Percentiles rank a stretch among this genome's conserved stretches.
phyloP scores from a whole-genome alignment of 2,888 invertebrate genomes.

The Himalopsyche kuldschensis region DNA sequence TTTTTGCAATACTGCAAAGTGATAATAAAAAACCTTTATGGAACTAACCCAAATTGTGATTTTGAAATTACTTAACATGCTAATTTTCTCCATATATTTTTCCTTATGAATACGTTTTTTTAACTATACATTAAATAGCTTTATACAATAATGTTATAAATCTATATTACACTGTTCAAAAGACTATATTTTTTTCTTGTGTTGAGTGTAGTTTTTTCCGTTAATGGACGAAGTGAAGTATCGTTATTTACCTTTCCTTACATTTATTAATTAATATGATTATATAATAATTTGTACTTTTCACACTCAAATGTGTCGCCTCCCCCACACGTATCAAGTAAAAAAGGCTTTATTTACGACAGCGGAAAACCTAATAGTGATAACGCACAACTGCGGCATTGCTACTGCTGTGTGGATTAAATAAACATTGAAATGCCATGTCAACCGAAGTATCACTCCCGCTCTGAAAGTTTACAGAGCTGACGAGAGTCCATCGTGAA shows the following conservation, averaged over 20 bases:
- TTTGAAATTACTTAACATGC: background rate
- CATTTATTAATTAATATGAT: constrained; percentile 25
- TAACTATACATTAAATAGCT: constrained; percentile 34
- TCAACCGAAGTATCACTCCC: background rate
- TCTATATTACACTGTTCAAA: constrained; percentile 35
- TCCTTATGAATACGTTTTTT: background rate
- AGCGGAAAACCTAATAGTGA: background rate
- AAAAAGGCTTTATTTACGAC: background rate
- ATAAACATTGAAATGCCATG: background rate
- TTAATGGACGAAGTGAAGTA: constrained; percentile 39
- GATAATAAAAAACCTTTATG: background rate
- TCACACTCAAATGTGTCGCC: constrained; percentile 42
- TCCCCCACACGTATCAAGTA: constrained; percentile 6
- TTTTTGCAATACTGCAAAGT: background rate
- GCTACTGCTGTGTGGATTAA: background rate
- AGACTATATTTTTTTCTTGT: constrained; percentile 30
- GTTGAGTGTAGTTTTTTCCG: constrained; percentile 34
- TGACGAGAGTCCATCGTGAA: no score
- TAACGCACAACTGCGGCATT: background rate
- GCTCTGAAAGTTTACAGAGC: no score
- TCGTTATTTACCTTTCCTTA: constrained; percentile 25
- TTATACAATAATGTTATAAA: constrained; percentile 33
- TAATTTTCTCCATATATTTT: background rate
- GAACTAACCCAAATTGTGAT: background rate
- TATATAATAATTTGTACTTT: constrained; percentile 55